Percentiles rank a stretch among this genome's conserved stretches.
Conservation (phyloP, 2,797 vertebrate species). For the Semaprochilodus insignis region DNA sequence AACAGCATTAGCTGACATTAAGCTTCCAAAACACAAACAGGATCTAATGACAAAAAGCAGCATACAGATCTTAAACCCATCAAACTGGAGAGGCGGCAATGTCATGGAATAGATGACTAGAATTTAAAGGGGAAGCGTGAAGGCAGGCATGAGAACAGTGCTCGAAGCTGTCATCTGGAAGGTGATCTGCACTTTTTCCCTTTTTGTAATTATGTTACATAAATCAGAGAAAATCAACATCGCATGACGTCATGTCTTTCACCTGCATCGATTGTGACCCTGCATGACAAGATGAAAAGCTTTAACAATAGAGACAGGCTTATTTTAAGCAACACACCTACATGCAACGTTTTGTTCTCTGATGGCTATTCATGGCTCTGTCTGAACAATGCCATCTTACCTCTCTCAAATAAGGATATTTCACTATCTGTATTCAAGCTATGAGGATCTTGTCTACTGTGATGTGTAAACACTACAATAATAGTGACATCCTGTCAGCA, state of each 20-base stretch:
- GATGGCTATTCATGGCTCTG: background rate
- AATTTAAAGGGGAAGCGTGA: background rate
- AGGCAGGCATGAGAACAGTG: background rate
- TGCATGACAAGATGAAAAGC: constrained; percentile 3
- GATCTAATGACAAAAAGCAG: background rate
- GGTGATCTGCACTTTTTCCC: background rate
- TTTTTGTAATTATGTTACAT: background rate
- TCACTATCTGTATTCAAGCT: background rate
- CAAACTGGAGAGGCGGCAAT: constrained; percentile 26
- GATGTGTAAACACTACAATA: background rate
- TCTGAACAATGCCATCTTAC: background rate
- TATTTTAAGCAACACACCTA: constrained; percentile 3
- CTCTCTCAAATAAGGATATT: background rate
- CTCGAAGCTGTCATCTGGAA: constrained; percentile 6
- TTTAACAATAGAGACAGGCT: background rate
- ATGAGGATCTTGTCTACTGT: background rate
- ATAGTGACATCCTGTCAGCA: constrained; percentile 10
- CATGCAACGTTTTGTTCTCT: background rate
- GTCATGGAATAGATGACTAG: constrained; percentile 12
- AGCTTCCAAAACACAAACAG: background rate
- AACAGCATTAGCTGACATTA: background rate
- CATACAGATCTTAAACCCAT: background rate
- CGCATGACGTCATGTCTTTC: constrained; percentile 25
- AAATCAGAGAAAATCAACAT: background rate
- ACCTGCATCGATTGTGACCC: constrained; percentile 12